Percentiles rank a stretch among this genome's conserved stretches.
Evolutionary conservation across 2,888 invertebrate species (phyloP).

Genomic region (Oscheius sp.): DNA sequence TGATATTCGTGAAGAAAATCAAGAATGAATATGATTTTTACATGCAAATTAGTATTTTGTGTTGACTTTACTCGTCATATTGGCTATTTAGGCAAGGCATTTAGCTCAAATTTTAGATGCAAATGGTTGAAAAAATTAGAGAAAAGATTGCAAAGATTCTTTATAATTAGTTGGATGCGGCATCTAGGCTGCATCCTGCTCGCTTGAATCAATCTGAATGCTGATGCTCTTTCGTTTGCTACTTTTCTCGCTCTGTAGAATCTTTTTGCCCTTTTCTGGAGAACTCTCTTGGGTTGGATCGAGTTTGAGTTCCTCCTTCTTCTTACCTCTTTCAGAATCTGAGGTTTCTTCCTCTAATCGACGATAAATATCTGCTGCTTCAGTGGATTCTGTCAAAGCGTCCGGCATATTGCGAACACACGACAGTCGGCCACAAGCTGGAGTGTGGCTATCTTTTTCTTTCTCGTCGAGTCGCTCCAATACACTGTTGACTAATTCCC

Average conservation of each 20-base stretch:
- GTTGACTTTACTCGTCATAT: too few relatives aligned
- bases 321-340: not conserved
- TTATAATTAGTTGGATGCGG: not conserved
- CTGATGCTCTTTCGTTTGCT: not conserved
- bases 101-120: too few relatives aligned
- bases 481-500: not conserved
- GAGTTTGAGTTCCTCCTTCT: not conserved
- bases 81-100: too few relatives aligned
- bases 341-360: conserved; percentile 8
- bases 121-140: too few relatives aligned
- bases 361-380: conserved; percentile 9
- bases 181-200: not conserved
- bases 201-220: not conserved
- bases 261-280: not conserved
- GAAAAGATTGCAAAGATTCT: conserved; percentile 8
- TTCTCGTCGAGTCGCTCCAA: conserved; percentile 3
- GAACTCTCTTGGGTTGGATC: not conserved
- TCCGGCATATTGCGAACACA: conserved; percentile 23
- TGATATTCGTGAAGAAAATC: too few relatives aligned
- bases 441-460: too few relatives aligned
- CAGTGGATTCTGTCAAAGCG: not conserved
- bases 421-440: not conserved
- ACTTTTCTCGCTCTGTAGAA: not conserved
- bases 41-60: too few relatives aligned
- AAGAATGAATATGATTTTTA: too few relatives aligned